phyloP scores from a whole-genome alignment of 2,888 invertebrate genomes.

The Mermis nigrescens region DNA sequence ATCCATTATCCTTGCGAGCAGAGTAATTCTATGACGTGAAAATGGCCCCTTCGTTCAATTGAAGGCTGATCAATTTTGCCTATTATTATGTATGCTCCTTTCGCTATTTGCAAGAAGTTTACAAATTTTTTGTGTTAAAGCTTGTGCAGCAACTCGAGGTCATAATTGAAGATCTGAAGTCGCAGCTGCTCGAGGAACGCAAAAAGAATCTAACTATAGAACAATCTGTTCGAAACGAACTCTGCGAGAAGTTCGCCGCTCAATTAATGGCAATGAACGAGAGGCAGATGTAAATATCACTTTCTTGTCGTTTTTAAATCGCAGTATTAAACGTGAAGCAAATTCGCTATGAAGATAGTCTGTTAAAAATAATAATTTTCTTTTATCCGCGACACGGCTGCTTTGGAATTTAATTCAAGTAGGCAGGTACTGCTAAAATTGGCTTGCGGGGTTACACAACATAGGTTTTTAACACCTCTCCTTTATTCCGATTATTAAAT shows the following conservation, averaged over 20 bases:
- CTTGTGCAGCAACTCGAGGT: not conserved
- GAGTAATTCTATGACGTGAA: not conserved
- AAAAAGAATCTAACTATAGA: constrained; percentile 1
- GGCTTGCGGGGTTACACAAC: too few species aligned
- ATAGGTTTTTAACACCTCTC: too few species aligned
- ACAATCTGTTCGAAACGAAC: constrained; percentile 3
- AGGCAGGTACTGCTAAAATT: too few species aligned
- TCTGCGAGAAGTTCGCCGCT: constrained; percentile 1
- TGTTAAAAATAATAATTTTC: too few species aligned
- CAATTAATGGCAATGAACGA: not conserved
- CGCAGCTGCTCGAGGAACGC: constrained; percentile 6
- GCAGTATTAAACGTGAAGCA: too few species aligned
- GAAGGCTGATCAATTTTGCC: not conserved
- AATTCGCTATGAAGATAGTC: too few species aligned
- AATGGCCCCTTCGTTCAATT: not conserved
- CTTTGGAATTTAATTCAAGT: too few species aligned
- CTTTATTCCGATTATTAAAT: too few species aligned
- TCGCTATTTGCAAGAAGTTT: too few species aligned
- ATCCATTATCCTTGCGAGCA: constrained; percentile 1
- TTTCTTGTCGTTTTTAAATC: too few species aligned
- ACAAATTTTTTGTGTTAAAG: too few species aligned
- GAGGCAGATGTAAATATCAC: not conserved
- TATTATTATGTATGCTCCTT: not conserved
- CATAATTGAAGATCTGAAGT: not conserved
- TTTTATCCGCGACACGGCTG: too few species aligned